Conservation (phyloP, 2,888 invertebrate genomes). For the Pseudoips prasinana region DNA sequence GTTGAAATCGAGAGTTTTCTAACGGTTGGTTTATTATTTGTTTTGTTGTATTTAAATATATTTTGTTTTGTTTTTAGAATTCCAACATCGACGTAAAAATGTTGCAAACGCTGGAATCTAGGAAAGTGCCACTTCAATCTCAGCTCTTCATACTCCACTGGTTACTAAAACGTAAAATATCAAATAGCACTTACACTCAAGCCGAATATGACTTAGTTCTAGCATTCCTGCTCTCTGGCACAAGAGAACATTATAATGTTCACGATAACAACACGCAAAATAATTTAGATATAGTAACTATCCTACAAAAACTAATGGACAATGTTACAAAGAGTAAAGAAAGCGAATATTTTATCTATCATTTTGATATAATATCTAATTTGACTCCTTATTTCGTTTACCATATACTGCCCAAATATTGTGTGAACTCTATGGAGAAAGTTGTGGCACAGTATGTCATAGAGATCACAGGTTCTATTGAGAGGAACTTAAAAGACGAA, state of each 20-base stretch:
- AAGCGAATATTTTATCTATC: slow-evolving; percentile 80
- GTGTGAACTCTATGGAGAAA: slow-evolving; percentile 44
- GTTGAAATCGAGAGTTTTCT: no score
- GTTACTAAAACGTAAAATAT: slow-evolving; percentile 54
- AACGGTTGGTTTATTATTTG: no score
- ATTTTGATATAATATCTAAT: slow-evolving; percentile 64
- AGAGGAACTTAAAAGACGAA: slow-evolving; percentile 20
- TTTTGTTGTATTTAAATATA: no score
- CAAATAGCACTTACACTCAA: slow-evolving; percentile 24
- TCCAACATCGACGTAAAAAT: slow-evolving; percentile 47
- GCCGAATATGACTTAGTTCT: slow-evolving; percentile 73
- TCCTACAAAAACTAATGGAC: slow-evolving; percentile 40
- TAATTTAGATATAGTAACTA: slow-evolving; percentile 51
- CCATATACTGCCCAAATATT: slow-evolving; percentile 80
- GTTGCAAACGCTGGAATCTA: slow-evolving; percentile 40
- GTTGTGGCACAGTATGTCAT: slow-evolving; percentile 35
- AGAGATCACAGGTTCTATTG: slow-evolving; percentile 17
- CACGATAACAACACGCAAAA: slow-evolving; percentile 90
- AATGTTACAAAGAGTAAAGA: slow-evolving; percentile 58
- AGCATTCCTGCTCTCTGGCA: slow-evolving; percentile 84
- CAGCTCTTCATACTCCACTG: slow-evolving; percentile 63
- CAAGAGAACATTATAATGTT: slow-evolving; percentile 91
- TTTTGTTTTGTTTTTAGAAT: slow-evolving; percentile 43
- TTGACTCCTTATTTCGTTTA: slow-evolving; percentile 81
- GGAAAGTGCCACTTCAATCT: slow-evolving; percentile 55